A percentile compares a stretch with the other conserved stretches of the same genome.
phyloP scores from a whole-genome alignment of 2,888 invertebrate species.

The Hesperia comma region DNA sequence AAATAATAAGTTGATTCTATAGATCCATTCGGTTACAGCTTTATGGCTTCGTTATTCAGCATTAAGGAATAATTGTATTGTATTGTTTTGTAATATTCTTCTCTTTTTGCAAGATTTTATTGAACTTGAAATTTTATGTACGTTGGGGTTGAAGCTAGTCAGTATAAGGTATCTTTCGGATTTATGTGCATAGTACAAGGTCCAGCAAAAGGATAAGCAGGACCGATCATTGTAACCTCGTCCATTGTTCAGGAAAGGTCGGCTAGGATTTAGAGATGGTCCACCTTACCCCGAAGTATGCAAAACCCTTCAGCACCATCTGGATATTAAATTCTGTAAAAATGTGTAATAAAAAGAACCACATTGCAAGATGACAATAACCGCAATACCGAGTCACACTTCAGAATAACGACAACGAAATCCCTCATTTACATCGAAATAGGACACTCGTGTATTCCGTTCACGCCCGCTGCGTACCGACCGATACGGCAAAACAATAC shows the following conservation, averaged over 20 bases:
- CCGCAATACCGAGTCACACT: slow-evolving; percentile 4
- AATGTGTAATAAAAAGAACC: slow-evolving; percentile 1
- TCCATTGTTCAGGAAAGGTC: too few relatives aligned
- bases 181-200: too few relatives aligned
- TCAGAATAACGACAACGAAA: slow-evolving; percentile 12
- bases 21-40: not conserved
- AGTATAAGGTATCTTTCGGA: too few relatives aligned
- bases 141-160: too few relatives aligned
- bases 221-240: too few relatives aligned
- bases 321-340: slow-evolving; percentile 5
- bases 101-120: not conserved
- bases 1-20: not conserved
- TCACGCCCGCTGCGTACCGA: slow-evolving; percentile 3
- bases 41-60: not conserved
- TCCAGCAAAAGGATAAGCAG: too few relatives aligned
- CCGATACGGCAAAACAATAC: slow-evolving; percentile 4
- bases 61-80: not conserved
- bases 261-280: too few relatives aligned
- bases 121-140: too few relatives aligned
- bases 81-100: not conserved
- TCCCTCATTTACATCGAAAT: slow-evolving; percentile 30
- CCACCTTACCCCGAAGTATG: too few relatives aligned
- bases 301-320: not conserved
- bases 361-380: slow-evolving; percentile 9
- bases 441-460: slow-evolving; percentile 17